Percentiles rank a stretch among this genome's conserved stretches.
Evolutionary conservation across 1,140 invertebrate species (phyloP).

Genomic region (Papilio aristodemus): DNA sequence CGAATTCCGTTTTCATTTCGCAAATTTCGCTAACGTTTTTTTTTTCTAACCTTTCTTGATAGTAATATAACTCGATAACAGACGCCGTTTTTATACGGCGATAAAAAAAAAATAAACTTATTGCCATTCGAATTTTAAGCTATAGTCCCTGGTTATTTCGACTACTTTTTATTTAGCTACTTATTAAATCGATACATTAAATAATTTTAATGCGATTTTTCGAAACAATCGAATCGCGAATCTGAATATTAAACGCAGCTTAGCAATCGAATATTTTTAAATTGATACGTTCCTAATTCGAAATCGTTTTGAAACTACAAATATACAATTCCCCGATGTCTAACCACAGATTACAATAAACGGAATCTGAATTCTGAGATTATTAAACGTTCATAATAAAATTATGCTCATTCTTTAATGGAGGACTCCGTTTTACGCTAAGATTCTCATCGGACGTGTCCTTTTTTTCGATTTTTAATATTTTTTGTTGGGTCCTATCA

Average conservation of each 20-base stretch:
- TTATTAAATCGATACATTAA: constrained; percentile 43
- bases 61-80: constrained; percentile 29
- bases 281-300: constrained; percentile 54
- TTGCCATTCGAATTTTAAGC: constrained; percentile 36
- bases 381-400: constrained; percentile 35
- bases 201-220: constrained; percentile 50
- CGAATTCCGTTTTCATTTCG: constrained; percentile 27
- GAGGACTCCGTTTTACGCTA: constrained; percentile 38
- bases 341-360: constrained; percentile 45
- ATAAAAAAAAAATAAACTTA: constrained; percentile 16
- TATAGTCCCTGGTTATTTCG: constrained; percentile 47
- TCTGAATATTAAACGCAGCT: constrained; percentile 47
- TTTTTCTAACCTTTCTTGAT: constrained; percentile 13
- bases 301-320: constrained; percentile 48
- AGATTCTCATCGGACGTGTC: constrained; percentile 29
- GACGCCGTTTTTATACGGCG: constrained; percentile 30
- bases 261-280: constrained; percentile 45
- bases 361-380: constrained; percentile 45
- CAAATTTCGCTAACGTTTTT: constrained; percentile 24
- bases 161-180: constrained; percentile 37
- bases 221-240: constrained; percentile 49
- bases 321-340: constrained; percentile 42
- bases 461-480: constrained; percentile 40
- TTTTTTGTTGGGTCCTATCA: constrained; percentile 56
- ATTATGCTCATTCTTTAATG: constrained; percentile 34